These are phyloP conservation scores for Argentina silus DNA, from an alignment of 2,797 vertebrate species.

Conservation along the genomic window DNA sequence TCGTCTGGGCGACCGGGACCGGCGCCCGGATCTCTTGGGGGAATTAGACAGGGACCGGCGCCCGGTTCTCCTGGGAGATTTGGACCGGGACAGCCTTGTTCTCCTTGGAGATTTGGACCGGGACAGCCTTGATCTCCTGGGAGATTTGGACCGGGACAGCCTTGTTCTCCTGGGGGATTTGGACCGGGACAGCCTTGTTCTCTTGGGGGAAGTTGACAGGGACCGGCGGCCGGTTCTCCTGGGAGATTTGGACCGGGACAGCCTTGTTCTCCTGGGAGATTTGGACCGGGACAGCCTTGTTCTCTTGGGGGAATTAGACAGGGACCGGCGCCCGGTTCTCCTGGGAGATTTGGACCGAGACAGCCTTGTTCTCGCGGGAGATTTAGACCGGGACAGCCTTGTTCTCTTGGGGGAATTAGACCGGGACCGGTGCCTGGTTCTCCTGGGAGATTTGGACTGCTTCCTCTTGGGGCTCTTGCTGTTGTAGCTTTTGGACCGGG, in stretches of 20 bases:
- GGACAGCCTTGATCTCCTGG: constrained; percentile 10
- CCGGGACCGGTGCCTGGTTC: constrained; percentile 27
- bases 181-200: background rate
- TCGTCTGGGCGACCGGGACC: constrained; percentile 36
- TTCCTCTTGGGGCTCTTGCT: constrained; percentile 24
- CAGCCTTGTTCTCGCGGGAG: constrained; percentile 30
- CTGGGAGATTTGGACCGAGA: constrained; percentile 57
- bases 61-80: background rate
- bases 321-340: constrained; percentile 48
- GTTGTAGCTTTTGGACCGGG: constrained; percentile 45
- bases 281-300: constrained; percentile 45
- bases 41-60: background rate
- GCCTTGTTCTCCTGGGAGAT: constrained; percentile 64
- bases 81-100: constrained; percentile 3
- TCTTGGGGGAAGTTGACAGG: constrained; percentile 19
- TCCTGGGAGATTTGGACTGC: background rate
- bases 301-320: constrained; percentile 57
- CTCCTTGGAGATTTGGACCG: background rate
- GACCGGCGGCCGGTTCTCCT: background rate
- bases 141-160: background rate
- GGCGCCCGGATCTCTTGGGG: constrained; percentile 16
- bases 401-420: constrained; percentile 60
- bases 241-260: constrained; percentile 43
- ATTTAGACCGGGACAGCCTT: constrained; percentile 54
- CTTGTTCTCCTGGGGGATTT: background rate